These are phyloP conservation scores for Drosophila formosana DNA, from an alignment of 2,888 invertebrate genomes.

Conservation along the genomic window DNA sequence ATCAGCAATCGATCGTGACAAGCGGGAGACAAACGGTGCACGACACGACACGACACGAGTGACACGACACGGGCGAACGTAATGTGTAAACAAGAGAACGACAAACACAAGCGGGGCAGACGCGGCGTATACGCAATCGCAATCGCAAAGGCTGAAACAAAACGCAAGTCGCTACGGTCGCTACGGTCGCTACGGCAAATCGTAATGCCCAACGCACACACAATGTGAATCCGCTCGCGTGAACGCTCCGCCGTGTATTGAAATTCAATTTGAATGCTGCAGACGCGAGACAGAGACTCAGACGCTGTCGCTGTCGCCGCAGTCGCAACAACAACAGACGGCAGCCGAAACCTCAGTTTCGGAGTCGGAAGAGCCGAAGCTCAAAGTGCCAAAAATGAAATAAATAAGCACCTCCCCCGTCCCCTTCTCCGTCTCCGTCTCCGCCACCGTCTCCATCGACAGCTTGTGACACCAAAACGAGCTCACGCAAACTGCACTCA, in stretches of 20 bases:
- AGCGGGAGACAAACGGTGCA: constrained; percentile 25
- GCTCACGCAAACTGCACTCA: constrained; percentile 73
- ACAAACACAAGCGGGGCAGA: constrained; percentile 21
- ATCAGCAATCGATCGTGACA: constrained; percentile 39
- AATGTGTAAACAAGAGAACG: constrained; percentile 35
- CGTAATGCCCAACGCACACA: constrained; percentile 32
- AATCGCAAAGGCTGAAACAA: constrained; percentile 15
- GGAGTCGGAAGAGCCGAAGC: constrained; percentile 70
- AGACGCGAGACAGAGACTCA: constrained; percentile 6
- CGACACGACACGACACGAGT: not conserved
- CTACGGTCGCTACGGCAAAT: constrained; percentile 11
- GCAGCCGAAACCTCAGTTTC: constrained; percentile 30
- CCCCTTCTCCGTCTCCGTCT: constrained; percentile 40
- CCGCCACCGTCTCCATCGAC: not conserved
- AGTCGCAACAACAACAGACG: constrained; percentile 5
- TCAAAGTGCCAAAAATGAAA: constrained; percentile 62
- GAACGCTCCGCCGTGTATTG: constrained; percentile 76
- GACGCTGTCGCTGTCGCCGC: constrained; percentile 4
- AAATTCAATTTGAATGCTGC: constrained; percentile 69
- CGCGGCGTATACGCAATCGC: constrained; percentile 68
- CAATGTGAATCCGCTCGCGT: constrained; percentile 64
- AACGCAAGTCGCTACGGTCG: constrained; percentile 19
- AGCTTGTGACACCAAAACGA: constrained; percentile 67
- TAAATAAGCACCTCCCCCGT: constrained; percentile 31
- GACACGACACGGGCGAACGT: not conserved